A percentile compares a stretch with the other conserved stretches of the same genome.
Conservation (phyloP, 2,797 vertebrate species). For the Tragopan temminckii region DNA sequence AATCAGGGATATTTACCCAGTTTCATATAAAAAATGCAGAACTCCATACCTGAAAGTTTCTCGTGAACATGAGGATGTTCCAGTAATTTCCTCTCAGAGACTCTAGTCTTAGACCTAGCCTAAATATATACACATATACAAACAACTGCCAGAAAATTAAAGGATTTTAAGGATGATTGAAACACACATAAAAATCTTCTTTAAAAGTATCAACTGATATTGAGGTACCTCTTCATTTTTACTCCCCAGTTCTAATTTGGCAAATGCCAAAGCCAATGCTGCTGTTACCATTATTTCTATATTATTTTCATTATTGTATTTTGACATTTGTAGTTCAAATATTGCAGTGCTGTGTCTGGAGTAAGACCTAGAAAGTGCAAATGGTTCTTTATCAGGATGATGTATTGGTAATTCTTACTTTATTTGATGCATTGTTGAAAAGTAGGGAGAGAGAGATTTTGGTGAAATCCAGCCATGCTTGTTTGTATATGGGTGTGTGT, state of each 20-base stretch:
- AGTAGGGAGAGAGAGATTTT: background rate
- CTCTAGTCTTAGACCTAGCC: background rate
- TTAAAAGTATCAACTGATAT: background rate
- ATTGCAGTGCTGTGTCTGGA: background rate
- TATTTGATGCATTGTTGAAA: background rate
- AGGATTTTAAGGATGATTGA: background rate
- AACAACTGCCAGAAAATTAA: background rate
- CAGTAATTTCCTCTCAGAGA: background rate
- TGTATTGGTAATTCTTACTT: background rate
- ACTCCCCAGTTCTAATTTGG: background rate
- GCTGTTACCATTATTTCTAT: background rate
- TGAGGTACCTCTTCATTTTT: background rate
- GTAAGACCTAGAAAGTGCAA: constrained; percentile 7
- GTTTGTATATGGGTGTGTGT: background rate
- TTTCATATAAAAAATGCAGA: background rate
- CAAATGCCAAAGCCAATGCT: background rate
- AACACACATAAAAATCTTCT: background rate
- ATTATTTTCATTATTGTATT: background rate
- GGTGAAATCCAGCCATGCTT: background rate
- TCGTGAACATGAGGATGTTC: background rate
- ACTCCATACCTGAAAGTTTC: background rate
- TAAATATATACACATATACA: background rate
- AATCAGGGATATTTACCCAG: background rate
- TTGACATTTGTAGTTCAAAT: background rate
- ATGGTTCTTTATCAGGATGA: background rate